These are phyloP conservation scores for Clusia tigrina DNA, from an alignment of 2,888 invertebrate genomes.

Conservation along the genomic window DNA sequence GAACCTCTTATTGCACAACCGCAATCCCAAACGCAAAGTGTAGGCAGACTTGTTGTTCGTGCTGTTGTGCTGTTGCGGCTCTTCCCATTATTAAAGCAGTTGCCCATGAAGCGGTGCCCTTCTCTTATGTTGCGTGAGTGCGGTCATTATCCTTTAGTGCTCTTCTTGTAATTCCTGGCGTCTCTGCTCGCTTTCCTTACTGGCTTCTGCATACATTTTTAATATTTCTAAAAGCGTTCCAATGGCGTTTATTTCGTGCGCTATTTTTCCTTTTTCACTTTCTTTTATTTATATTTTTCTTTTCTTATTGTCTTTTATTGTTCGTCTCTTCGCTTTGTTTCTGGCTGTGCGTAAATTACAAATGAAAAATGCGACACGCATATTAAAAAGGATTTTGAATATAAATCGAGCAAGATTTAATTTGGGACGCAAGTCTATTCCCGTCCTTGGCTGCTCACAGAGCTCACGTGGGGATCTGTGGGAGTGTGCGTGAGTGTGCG, in stretches of 20 bases:
- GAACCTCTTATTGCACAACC: no score
- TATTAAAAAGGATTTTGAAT: conserved; percentile 54
- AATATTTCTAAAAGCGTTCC: conserved; percentile 24
- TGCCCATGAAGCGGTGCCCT: neutral
- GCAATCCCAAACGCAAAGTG: no score
- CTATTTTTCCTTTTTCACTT: neutral
- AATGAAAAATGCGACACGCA: conserved; percentile 54
- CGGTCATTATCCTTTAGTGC: neutral
- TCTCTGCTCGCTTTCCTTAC: neutral
- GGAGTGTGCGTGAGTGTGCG: neutral
- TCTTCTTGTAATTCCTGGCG: neutral
- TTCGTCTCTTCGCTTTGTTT: conserved; percentile 2
- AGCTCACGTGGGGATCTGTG: neutral
- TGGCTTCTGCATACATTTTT: conserved; percentile 14
- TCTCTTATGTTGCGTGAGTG: neutral
- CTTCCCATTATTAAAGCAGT: neutral
- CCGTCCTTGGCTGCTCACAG: neutral
- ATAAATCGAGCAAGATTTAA: conserved; percentile 20
- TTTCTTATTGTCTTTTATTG: no score
- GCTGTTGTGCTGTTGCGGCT: neutral
- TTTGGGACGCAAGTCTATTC: neutral
- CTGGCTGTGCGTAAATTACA: conserved; percentile 45
- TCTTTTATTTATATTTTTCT: no score
- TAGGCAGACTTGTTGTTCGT: neutral
- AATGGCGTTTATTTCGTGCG: conserved; percentile 8